Evolutionary conservation across 2,888 invertebrate species (phyloP), one percentile per base, ranked within the genome.

Genomic region (Troides helena): DNA sequence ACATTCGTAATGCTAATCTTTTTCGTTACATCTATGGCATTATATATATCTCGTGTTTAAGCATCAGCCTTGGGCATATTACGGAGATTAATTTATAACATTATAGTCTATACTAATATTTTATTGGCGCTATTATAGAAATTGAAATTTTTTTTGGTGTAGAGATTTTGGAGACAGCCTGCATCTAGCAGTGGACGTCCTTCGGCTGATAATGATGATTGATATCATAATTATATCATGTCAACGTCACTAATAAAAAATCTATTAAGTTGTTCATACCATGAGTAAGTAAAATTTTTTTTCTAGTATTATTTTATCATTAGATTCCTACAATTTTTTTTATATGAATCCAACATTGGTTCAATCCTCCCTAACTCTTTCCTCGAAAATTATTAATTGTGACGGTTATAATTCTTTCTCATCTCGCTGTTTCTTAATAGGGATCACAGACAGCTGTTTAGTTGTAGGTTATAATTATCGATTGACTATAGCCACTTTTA

Each of bases 401-500:
- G 1, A n/a, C 53, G 53, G n/a, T n/a, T n/a, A n/a, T 53, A 6
- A 53, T 7, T 53, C 53, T 53, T 53, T 53, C 18, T n/a, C n/a
- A 53, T 18, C 53, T 53, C 18, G 53, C 53, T 53, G 53, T 53
- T 53, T 58, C 14, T 58, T 58, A 58, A 58, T 14, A 39, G 39
- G 39, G 39, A 36, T 61, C 7, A 39, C 72, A 77, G 86, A 86
- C 87, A 90, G 87, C 86, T 88, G 87, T 84, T 86, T 76, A 77
- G 74, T 77, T 61, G 72, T 79, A 77, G 78, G 80, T 81, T 84
- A 81, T 39, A 39, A 30, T 68, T 89, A 90, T 91, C 83, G 91
- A 91, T 88, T 86, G 78, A 76, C 85, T 84, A 56, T 56, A 12
- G 72, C 74, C 73, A 77, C 75, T 76, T 89, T 89, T 88, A 84